phyloP scores from a whole-genome alignment of 2,797 vertebrate species.

The Poeciliopsis presidionis region DNA sequence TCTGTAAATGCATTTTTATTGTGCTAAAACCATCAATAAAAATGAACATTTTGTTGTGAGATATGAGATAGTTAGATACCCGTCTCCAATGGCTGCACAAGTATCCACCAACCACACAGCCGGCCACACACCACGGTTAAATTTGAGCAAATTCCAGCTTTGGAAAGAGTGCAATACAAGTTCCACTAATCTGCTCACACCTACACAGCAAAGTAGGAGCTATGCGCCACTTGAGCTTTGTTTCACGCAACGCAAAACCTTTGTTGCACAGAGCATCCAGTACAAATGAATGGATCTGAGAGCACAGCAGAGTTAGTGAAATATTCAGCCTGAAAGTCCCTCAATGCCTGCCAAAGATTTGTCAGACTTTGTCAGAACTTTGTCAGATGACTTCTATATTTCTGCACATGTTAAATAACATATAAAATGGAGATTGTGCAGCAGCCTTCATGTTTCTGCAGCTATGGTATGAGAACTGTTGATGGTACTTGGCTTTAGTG shows the following conservation, averaged over 20 bases:
- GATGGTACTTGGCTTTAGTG: background rate
- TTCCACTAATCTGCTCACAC: background rate
- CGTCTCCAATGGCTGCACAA: background rate
- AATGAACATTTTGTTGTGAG: background rate
- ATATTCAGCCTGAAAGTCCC: background rate
- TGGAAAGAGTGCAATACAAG: background rate
- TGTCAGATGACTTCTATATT: background rate
- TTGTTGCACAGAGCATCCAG: background rate
- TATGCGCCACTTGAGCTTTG: background rate
- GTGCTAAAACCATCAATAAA: background rate
- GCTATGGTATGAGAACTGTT: background rate
- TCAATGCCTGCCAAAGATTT: background rate
- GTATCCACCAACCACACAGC: background rate
- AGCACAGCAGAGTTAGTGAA: background rate
- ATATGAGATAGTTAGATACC: background rate
- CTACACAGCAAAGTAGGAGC: background rate
- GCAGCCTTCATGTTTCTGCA: background rate
- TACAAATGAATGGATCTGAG: background rate
- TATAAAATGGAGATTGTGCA: background rate
- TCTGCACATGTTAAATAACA: background rate
- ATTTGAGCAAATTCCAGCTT: background rate
- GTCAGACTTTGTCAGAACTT: background rate
- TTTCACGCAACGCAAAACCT: background rate
- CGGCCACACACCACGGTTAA: background rate
- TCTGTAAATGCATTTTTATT: background rate